Percentiles rank a stretch among this genome's conserved stretches.
phyloP scores from a whole-genome alignment of 1,140 invertebrate species.

The Drosophila simulans region DNA sequence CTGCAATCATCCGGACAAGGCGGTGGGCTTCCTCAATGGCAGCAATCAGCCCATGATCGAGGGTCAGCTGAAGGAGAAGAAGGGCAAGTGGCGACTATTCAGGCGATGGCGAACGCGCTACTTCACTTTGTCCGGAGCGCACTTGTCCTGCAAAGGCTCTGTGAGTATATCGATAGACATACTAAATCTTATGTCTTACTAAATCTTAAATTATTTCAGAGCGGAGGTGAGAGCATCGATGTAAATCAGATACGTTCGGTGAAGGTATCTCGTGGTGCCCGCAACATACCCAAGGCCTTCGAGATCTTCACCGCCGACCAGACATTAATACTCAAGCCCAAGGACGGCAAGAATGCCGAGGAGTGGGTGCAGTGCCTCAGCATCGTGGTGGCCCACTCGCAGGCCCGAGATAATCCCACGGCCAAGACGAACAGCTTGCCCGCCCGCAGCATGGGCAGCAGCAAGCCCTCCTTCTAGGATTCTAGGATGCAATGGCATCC shows the following conservation, averaged over 20 bases:
- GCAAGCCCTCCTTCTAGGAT: constrained; percentile 80
- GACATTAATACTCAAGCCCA: constrained; percentile 95
- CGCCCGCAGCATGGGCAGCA: constrained; percentile 86
- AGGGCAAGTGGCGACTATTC: constrained; percentile 96
- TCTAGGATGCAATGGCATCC: not conserved
- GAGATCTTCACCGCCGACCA: constrained; percentile 98
- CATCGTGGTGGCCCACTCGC: constrained; percentile 93
- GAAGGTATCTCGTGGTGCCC: constrained; percentile 92
- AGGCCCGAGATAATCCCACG: constrained; percentile 88
- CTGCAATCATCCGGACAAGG: constrained; percentile 95
- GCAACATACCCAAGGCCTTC: constrained; percentile 97
- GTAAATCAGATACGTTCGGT: constrained; percentile 96
- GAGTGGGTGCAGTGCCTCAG: constrained; percentile 97
- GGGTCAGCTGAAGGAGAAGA: constrained; percentile 97
- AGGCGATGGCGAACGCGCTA: constrained; percentile 96
- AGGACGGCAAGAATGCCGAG: constrained; percentile 96
- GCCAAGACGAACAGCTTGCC: constrained; percentile 89
- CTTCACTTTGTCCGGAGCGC: constrained; percentile 96
- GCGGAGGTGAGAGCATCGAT: constrained; percentile 91
- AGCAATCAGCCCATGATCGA: constrained; percentile 92
- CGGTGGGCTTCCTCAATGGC: constrained; percentile 91
- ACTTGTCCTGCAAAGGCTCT: constrained; percentile 94
- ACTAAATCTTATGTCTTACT: not conserved
- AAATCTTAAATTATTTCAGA: constrained; percentile 84
- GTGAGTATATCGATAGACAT: constrained; percentile 86